Percentiles rank a stretch among this genome's conserved stretches.
Evolutionary conservation across 2,888 invertebrate genomes (phyloP).

Genomic region (Nasonovia ribisnigri): DNA sequence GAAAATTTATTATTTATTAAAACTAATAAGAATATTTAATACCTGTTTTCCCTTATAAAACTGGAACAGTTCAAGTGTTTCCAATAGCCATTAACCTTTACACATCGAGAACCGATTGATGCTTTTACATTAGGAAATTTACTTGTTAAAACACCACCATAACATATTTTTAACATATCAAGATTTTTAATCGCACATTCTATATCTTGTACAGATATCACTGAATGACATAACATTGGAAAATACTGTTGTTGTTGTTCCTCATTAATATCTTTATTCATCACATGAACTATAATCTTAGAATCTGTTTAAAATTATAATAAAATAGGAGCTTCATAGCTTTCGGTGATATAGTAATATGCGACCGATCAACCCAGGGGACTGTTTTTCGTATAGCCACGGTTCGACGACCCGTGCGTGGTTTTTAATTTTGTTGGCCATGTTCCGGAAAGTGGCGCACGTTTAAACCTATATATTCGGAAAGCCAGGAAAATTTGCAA

Average conservation of each 20-base stretch:
- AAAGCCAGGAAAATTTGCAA: too few species aligned
- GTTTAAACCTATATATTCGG: too few species aligned
- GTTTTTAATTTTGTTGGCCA: too few species aligned
- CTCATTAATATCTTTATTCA: background rate
- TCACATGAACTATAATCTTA: background rate
- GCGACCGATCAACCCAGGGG: too few species aligned
- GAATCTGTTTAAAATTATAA: background rate
- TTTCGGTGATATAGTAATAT: too few species aligned
- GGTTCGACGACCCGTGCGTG: too few species aligned
- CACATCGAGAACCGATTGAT: background rate
- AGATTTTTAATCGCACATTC: background rate
- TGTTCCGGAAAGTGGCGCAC: too few species aligned
- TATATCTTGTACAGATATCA: background rate
- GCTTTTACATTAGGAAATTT: background rate
- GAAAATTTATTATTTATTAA: background rate
- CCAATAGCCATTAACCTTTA: constrained; percentile 5
- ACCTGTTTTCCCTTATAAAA: background rate
- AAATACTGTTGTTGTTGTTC: background rate
- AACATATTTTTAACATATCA: background rate
- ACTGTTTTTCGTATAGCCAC: too few species aligned
- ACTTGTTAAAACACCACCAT: background rate
- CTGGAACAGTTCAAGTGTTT: background rate
- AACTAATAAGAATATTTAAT: background rate
- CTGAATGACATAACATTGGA: background rate
- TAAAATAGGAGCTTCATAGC: too few species aligned